Conservation (phyloP, 2,888 invertebrate species). For the Apamea crenata region DNA sequence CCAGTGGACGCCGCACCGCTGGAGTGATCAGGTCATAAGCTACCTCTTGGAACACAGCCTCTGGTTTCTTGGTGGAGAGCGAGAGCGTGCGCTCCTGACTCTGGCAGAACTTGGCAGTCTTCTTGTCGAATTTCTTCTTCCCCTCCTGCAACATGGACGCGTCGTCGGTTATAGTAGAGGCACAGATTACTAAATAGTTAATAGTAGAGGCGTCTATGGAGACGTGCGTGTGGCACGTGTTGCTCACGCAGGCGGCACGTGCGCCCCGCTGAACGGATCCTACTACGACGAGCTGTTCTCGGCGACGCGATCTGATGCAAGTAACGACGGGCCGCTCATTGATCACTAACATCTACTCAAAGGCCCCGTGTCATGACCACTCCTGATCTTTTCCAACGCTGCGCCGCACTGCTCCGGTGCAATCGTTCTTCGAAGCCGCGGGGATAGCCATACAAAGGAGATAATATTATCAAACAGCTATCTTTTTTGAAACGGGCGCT, state of each 20-base stretch:
- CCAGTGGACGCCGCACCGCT: background rate
- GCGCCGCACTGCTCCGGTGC: background rate
- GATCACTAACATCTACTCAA: background rate
- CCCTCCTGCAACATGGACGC: conserved; percentile 92
- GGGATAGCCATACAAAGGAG: background rate
- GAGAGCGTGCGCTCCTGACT: conserved; percentile 98
- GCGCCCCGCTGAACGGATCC: background rate
- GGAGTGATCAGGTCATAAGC: conserved; percentile 42
- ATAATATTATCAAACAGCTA: background rate
- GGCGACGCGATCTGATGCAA: background rate
- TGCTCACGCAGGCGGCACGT: background rate
- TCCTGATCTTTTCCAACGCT: background rate
- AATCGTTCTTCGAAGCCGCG: background rate
- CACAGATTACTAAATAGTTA: too few relatives aligned
- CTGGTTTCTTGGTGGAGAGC: conserved; percentile 97
- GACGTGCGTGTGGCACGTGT: background rate
- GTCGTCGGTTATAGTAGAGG: too few relatives aligned
- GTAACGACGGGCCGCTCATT: background rate
- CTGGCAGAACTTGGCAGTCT: conserved; percentile 99
- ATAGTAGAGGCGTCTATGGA: too few relatives aligned
- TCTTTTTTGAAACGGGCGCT: background rate
- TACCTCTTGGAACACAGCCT: conserved; percentile 97
- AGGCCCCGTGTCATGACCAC: background rate
- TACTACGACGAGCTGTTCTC: background rate
- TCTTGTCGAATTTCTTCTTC: conserved; percentile 99